phyloP scores from a whole-genome alignment of 2,888 invertebrate species.

The Timema podura region DNA sequence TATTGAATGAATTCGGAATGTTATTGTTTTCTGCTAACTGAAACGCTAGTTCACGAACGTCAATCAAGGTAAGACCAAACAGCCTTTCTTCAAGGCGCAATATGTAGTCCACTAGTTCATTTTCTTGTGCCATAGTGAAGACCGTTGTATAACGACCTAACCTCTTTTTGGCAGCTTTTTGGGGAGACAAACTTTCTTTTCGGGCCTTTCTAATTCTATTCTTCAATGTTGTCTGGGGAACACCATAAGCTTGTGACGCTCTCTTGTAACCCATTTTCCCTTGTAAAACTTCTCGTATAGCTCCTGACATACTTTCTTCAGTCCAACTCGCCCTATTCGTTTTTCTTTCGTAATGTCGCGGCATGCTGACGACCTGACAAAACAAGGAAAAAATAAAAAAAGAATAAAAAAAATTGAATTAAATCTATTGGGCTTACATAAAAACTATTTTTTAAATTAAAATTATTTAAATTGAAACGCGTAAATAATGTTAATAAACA shows the following conservation, averaged over 20 bases:
- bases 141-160: neutral
- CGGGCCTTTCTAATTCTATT: constrained; percentile 5
- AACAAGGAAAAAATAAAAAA: neutral
- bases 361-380: constrained; percentile 3
- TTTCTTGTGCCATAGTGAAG: constrained; percentile 12
- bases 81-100: constrained; percentile 2
- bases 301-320: constrained; percentile 12
- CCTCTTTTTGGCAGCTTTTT: constrained; percentile 6
- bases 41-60: constrained; percentile 10
- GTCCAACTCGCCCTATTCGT: constrained; percentile 10
- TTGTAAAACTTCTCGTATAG: constrained; percentile 5
- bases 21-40: constrained; percentile 8
- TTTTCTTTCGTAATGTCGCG: constrained; percentile 1
- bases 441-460: no score
- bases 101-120: neutral
- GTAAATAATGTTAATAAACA: no score
- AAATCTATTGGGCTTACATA: no score
- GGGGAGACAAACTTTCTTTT: constrained; percentile 5
- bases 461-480: no score
- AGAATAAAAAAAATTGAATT: neutral
- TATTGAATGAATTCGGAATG: constrained; percentile 5
- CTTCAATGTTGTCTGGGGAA: neutral
- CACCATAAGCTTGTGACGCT: constrained; percentile 13
- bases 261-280: constrained; percentile 9
- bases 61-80: constrained; percentile 13